A percentile compares a stretch with the other conserved stretches of the same genome.
phyloP scores from a whole-genome alignment of 2,888 invertebrate species.

The Cephus sareptanus region DNA sequence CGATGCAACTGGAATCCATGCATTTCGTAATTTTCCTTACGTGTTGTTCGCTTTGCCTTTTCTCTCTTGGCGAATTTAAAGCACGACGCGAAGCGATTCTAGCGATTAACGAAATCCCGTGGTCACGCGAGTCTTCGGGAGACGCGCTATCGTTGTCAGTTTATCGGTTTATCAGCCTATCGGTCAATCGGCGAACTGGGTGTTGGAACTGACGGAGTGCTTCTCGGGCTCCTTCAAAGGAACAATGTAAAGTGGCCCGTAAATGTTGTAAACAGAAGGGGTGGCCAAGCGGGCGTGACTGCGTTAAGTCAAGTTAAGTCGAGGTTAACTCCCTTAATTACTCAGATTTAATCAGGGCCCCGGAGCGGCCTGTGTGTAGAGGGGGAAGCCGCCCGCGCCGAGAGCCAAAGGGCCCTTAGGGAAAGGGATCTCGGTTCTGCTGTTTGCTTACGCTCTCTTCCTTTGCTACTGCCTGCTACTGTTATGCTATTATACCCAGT shows the following conservation, averaged over 20 bases:
- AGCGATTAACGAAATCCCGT: neutral
- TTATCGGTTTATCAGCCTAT: no score
- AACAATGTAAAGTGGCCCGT: constrained; percentile 54
- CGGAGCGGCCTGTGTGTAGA: constrained; percentile 2
- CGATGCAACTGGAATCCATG: constrained; percentile 56
- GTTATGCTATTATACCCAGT: neutral
- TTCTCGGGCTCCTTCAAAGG: constrained; percentile 11
- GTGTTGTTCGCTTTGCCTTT: neutral
- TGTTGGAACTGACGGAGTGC: neutral
- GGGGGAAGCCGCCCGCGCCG: neutral
- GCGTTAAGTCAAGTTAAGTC: constrained; percentile 65
- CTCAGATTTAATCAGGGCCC: constrained; percentile 63
- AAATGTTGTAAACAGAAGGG: constrained; percentile 59
- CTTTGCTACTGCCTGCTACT: neutral
- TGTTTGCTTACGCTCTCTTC: neutral
- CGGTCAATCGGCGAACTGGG: neutral
- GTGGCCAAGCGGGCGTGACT: constrained; percentile 65
- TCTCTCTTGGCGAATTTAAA: neutral
- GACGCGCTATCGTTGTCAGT: neutral
- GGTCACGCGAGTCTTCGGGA: neutral
- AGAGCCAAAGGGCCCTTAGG: neutral
- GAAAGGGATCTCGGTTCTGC: neutral
- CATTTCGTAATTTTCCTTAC: constrained; percentile 46
- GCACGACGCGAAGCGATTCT: neutral
- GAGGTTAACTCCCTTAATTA: constrained; percentile 66